Evolutionary conservation across 2,113 vertebrate genomes (phyloP), one percentile per base, ranked within the genome.

Genomic region (Chlorocebus sabaeus): DNA sequence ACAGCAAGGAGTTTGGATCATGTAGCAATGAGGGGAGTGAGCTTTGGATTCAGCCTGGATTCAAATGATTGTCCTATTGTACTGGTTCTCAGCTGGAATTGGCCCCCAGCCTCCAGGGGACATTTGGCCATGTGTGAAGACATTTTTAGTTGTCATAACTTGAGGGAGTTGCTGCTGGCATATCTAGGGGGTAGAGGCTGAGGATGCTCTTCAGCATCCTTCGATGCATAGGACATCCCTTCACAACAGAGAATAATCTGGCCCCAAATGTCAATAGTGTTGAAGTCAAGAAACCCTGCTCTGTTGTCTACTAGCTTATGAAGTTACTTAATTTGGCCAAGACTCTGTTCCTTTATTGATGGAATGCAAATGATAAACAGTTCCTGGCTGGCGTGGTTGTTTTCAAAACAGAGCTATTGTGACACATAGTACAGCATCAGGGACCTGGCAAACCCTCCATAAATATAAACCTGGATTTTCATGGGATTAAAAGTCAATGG

Each of bases 191-290:
- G 67, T n/a, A 38, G 91, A 67, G 90, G 16, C 27, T 48, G 9
- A 64, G 2, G 45, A 17, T 3, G 48, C 27, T 87, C 48, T 35
- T 61, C 0, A 3, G 3, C 0, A 1, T 25, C 48, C 57, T 7
- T 0, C 4, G 5, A 3, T 0, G 32, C 55, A 23, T 13, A 22
- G 80, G 38, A 48, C 30, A 2, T 18, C 0, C 20, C 30, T 18
- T 6, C 1, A 1, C 32, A 17, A 27, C 25, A 18, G 14, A 48
- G 68, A 52, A 22, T 25, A 59, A 67, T 3, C n/a, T 4, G 4
- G 59, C 4, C 8, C 30, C 40, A 32, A 76, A 61, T 0, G 18
- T 55, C 90, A 48, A 0, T 5, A 8, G 57, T 50, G 43, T n/a
- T 10, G 14, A 79, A n/a, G 43, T 1, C 3, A 20, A 67, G 48